These are phyloP conservation scores for Sprattus sprattus DNA, from an alignment of 2,113 vertebrate species.

Conservation along the genomic window DNA sequence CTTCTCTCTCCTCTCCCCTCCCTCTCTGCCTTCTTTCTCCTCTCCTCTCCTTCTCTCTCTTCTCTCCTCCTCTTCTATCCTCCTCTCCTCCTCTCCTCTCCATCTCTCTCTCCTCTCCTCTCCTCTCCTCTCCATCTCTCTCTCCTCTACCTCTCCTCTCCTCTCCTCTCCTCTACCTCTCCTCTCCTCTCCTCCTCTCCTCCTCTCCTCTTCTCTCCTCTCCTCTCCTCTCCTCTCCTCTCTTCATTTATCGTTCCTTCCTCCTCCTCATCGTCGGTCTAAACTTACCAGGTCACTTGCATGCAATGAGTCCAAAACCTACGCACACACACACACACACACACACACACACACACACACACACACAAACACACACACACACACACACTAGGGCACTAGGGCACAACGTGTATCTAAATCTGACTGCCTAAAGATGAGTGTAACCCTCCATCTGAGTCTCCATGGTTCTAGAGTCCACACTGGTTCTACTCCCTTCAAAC, in stretches of 20 bases:
- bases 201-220: neutral
- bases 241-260: too few relatives aligned
- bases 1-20: too few relatives aligned
- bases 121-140: too few relatives aligned
- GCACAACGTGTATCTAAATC: conserved; percentile 35
- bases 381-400: neutral
- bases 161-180: conserved; percentile 13
- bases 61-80: too few relatives aligned
- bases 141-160: neutral
- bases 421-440: conserved; percentile 30
- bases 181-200: neutral
- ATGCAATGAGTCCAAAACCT: too few relatives aligned
- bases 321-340: neutral
- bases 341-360: neutral
- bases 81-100: too few relatives aligned
- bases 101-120: too few relatives aligned
- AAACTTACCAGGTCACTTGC: too few relatives aligned
- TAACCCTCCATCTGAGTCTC: conserved; percentile 34
- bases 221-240: conserved; percentile 3
- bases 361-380: neutral
- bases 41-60: too few relatives aligned
- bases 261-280: conserved; percentile 29
- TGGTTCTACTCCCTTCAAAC: too few relatives aligned
- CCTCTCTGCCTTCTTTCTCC: too few relatives aligned
- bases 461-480: conserved; percentile 1